These are phyloP conservation scores for Dysidea cf. avara DNA, from an alignment of 37 sponge, comb jelly and placozoan species.

Conservation along the genomic window DNA sequence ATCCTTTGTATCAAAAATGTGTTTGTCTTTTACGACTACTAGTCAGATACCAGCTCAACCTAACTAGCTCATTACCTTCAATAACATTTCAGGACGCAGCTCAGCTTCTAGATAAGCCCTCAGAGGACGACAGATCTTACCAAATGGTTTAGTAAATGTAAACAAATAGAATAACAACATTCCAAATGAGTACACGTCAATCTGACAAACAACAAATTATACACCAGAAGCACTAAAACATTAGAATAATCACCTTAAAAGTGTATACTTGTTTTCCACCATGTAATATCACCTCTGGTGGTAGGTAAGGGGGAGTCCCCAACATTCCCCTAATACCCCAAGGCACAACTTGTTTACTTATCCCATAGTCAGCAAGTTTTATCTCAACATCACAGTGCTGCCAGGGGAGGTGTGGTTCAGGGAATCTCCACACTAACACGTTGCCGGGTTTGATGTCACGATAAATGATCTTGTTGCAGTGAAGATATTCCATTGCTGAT, in stretches of 20 bases:
- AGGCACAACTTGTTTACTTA: slow-evolving; percentile 59
- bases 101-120: slow-evolving; percentile 39
- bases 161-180: slow-evolving; percentile 70
- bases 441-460: slow-evolving; percentile 83
- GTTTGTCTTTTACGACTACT: not conserved
- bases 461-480: slow-evolving; percentile 71
- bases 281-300: slow-evolving; percentile 68
- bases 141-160: slow-evolving; percentile 62
- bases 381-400: slow-evolving; percentile 19
- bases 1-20: not conserved
- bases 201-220: not conserved
- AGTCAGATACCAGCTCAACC: not conserved
- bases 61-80: slow-evolving; percentile 29
- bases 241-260: slow-evolving; percentile 25
- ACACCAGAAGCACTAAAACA: not conserved
- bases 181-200: slow-evolving; percentile 80
- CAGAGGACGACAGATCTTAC: slow-evolving; percentile 24
- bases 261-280: slow-evolving; percentile 61
- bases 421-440: slow-evolving; percentile 79
- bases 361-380: slow-evolving; percentile 88
- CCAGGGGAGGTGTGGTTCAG: slow-evolving; percentile 48
- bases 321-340: slow-evolving; percentile 63
- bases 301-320: slow-evolving; percentile 75
- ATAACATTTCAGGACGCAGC: slow-evolving; percentile 49
- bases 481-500: slow-evolving; percentile 71